Conservation (phyloP, 37 sponge, comb jelly and placozoan genomes). For the Eunapius fragilis region DNA sequence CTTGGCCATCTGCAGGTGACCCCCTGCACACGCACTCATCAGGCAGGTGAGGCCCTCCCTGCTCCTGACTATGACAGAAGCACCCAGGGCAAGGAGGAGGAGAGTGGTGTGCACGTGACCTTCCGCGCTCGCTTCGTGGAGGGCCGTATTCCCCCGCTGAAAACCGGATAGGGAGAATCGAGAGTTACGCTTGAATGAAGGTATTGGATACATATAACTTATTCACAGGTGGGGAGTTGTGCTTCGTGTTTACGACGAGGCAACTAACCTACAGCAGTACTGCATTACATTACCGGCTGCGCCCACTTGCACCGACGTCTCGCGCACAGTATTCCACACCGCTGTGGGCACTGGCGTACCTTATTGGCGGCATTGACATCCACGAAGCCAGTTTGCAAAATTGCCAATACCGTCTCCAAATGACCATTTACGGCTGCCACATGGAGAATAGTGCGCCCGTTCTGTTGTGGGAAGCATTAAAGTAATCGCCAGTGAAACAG, state of each 20-base stretch:
- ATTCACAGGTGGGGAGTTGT: not conserved
- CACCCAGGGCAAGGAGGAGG: slow-evolving; percentile 61
- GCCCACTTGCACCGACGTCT: no score
- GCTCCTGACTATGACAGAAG: slow-evolving; percentile 23
- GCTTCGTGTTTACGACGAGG: no score
- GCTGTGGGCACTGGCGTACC: slow-evolving; percentile 6
- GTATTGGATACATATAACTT: not conserved
- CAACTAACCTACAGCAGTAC: no score
- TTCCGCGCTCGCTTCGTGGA: slow-evolving; percentile 71
- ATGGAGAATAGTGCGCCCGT: slow-evolving; percentile 60
- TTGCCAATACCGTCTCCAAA: slow-evolving; percentile 32
- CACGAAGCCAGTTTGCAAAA: slow-evolving; percentile 30
- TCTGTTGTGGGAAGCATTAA: slow-evolving; percentile 19
- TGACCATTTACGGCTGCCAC: slow-evolving; percentile 57
- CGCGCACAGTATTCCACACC: no score
- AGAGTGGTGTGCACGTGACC: slow-evolving; percentile 44
- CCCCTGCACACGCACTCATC: slow-evolving; percentile 66
- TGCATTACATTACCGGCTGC: no score
- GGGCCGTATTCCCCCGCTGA: slow-evolving; percentile 69
- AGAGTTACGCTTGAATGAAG: not conserved
- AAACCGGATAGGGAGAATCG: not conserved
- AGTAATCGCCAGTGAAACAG: no score
- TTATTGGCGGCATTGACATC: slow-evolving; percentile 43
- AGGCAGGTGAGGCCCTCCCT: slow-evolving; percentile 74
- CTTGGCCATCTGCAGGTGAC: slow-evolving; percentile 45